Evolutionary conservation across 2,113 vertebrate species (phyloP), one percentile per base, ranked within the genome.

Genomic region (Gopherus flavomarginatus): DNA sequence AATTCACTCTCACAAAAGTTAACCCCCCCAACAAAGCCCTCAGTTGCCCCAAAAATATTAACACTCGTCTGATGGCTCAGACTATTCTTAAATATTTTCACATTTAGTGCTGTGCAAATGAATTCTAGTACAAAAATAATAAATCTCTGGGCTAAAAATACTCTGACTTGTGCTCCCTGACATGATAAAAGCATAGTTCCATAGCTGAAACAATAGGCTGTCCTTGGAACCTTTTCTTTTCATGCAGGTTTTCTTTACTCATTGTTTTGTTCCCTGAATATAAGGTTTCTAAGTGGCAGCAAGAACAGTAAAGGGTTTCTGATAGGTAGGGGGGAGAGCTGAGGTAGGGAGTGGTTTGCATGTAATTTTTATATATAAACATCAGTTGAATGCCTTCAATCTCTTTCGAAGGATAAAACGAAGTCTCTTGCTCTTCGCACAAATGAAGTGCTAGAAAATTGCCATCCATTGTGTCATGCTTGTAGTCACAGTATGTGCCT

Each of bases 401-500:
- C 95, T 95, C 62, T 93, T 77, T 85, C 92, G 86, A 96, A 97
- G 95, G 94, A 90, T 94, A 90, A 72, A 78, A 97, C 92, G 83
- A 93, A 75, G 78, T 95, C 90, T 92, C 86, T 81, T 85, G 49
- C 47, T 97, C 38, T 44, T 94, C 31, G 56, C 44, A 85, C 44
- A 94, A 96, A 88, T 24, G 29, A 89, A 94, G 83, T 79, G 79
- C 38, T 88, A 57, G 79, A 83, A 96, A 96, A 95, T 87, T 86
- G 44, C 85, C 78, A 89, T 89, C 59, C 90, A 79, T 11, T 54
- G 65, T 65, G 59, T 81, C 91, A 78, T 65, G 35, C 31, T 90
- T 89, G 44, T 81, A 88, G 26, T 35, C 82, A 29, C 1, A 86
- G 62, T 13, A 52, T 38, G 17, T 50, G 35, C n/a, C 52, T 84